phyloP scores from a whole-genome alignment of 2,113 vertebrate species.

The Caloenas nicobarica region DNA sequence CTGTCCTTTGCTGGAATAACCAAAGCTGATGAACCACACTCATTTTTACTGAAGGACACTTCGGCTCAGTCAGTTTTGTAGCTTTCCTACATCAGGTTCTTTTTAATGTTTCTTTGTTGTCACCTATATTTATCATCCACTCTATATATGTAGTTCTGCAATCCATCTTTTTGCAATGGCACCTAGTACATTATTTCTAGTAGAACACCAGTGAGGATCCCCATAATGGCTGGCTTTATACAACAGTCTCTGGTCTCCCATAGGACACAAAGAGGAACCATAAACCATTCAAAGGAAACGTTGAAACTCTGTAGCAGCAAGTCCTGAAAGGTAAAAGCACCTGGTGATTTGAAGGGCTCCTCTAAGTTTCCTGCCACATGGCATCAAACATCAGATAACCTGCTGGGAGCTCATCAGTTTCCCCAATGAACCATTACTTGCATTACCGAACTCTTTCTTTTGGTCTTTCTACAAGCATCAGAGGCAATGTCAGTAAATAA shows the following conservation, averaged over 20 bases:
- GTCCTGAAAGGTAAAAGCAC: not conserved
- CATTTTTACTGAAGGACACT: not conserved
- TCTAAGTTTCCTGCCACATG: not conserved
- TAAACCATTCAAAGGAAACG: not conserved
- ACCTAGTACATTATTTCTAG: not conserved
- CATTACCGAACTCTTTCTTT: not conserved
- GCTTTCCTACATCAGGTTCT: not conserved
- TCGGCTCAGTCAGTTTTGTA: not conserved
- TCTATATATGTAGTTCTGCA: not conserved
- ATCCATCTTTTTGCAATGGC: not conserved
- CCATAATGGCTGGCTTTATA: not conserved
- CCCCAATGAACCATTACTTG: not conserved
- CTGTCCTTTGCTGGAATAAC: not conserved
- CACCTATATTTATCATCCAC: not conserved
- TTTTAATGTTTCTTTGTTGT: not conserved
- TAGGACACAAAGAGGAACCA: not conserved
- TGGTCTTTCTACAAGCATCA: not conserved
- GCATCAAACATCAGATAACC: not conserved
- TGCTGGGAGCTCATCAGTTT: not conserved
- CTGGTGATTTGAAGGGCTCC: not conserved
- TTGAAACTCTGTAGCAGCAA: not conserved
- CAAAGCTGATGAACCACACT: not conserved
- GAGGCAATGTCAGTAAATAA: not conserved
- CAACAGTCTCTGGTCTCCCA: not conserved
- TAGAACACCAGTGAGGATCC: not conserved